Conservation (phyloP, 2,888 invertebrate species). For the Nomada ferruginata region DNA sequence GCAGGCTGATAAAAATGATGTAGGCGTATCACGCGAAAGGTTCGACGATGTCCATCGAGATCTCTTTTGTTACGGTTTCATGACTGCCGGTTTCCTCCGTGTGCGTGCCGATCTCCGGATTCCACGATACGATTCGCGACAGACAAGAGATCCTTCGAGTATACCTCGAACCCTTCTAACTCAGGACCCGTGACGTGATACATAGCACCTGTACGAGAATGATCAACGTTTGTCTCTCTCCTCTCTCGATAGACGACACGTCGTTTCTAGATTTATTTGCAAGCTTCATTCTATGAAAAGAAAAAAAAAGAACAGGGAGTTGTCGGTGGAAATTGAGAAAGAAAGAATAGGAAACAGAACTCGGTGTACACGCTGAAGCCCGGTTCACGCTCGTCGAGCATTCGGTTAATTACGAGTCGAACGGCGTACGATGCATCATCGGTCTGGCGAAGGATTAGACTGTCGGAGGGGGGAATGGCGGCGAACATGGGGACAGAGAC, state of each 20-base stretch:
- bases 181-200: conserved; percentile 15
- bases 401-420: conserved; percentile 65
- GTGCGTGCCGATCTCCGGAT: no score
- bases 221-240: conserved; percentile 40
- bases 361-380: conserved; percentile 60
- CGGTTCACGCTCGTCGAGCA: conserved; percentile 69
- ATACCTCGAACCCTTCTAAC: conserved; percentile 8
- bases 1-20: conserved; percentile 7
- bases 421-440: conserved; percentile 65
- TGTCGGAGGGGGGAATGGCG: conserved; percentile 8
- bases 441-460: conserved; percentile 32
- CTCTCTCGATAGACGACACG: conserved; percentile 31
- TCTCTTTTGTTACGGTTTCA: conserved; percentile 8
- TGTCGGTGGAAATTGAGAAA: conserved; percentile 70
- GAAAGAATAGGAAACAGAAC: conserved; percentile 74
- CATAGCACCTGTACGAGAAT: conserved; percentile 50
- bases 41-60: conserved; percentile 20
- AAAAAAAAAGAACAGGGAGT: not conserved
- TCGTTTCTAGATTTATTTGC: conserved; percentile 72
- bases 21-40: conserved; percentile 3
- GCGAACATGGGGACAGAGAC: conserved; percentile 8
- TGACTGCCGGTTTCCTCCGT: no score
- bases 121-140: not conserved
- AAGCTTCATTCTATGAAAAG: conserved; percentile 80
- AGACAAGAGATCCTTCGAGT: not conserved